phyloP scores from a whole-genome alignment of 2,888 invertebrate species.

The Epistrophe eligans region DNA sequence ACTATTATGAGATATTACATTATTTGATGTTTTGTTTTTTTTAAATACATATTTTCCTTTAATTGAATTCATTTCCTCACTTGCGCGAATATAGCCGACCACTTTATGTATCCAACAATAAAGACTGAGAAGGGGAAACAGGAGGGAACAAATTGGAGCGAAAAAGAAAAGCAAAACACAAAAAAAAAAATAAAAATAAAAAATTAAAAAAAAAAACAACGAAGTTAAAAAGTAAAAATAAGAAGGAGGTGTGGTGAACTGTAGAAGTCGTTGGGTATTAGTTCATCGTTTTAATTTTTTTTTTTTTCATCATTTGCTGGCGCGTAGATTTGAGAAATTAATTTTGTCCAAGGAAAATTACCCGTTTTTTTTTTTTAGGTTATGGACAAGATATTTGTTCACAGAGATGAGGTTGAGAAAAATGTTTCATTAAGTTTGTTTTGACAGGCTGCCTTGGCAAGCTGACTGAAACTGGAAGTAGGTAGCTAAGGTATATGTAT shows the following conservation, averaged over 20 bases:
- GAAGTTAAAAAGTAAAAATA: neutral
- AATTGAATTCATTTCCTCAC: slow-evolving; percentile 57
- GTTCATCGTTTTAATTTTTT: slow-evolving; percentile 36
- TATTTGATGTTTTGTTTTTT: slow-evolving; percentile 6
- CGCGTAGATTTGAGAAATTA: slow-evolving; percentile 62
- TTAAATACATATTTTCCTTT: slow-evolving; percentile 27
- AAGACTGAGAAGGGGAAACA: neutral
- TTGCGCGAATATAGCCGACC: slow-evolving; percentile 40
- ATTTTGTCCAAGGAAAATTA: slow-evolving; percentile 53
- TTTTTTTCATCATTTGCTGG: slow-evolving; percentile 22
- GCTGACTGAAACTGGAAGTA: neutral
- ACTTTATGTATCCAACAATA: slow-evolving; percentile 3
- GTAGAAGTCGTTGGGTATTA: slow-evolving; percentile 26
- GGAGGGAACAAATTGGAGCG: slow-evolving; percentile 46
- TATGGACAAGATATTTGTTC: slow-evolving; percentile 46
- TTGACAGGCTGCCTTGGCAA: slow-evolving; percentile 16
- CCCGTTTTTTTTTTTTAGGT: slow-evolving; percentile 45
- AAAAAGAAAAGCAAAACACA: slow-evolving; percentile 58
- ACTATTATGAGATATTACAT: slow-evolving; percentile 20
- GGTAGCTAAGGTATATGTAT: neutral
- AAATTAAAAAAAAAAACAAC: neutral
- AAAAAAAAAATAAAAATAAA: slow-evolving; percentile 24
- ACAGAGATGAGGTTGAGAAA: slow-evolving; percentile 35
- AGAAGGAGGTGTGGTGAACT: slow-evolving; percentile 20
- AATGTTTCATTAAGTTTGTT: slow-evolving; percentile 42